Percentiles rank a stretch among this genome's conserved stretches.
These are phyloP conservation scores for Mya arenaria DNA, from an alignment of 1,140 invertebrate species.

Conservation along the genomic window DNA sequence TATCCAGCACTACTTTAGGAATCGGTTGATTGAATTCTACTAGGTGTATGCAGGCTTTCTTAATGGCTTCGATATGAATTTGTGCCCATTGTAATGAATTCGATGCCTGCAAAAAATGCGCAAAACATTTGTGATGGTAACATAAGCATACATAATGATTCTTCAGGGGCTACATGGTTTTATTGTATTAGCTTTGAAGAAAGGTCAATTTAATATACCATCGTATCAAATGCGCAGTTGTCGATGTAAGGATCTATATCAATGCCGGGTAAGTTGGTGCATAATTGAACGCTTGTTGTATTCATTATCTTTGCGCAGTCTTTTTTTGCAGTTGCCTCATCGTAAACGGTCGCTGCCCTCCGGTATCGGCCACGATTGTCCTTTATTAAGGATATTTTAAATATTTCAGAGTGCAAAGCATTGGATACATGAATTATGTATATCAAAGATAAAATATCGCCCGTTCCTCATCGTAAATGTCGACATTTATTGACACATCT, in stretches of 20 bases:
- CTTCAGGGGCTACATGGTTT: background rate
- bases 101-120: background rate
- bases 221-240: background rate
- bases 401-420: no score
- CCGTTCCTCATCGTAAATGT: no score
- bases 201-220: background rate
- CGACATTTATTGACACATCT: no score
- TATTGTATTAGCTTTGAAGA: background rate
- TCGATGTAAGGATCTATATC: background rate
- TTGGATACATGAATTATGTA: no score
- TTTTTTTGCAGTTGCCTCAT: background rate
- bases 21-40: conserved; percentile 31
- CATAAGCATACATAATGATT: background rate
- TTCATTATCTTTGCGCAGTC: conserved; percentile 9
- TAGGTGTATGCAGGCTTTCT: background rate
- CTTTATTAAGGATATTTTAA: no score
- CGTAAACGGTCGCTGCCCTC: background rate
- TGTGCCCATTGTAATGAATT: conserved; percentile 33
- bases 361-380: background rate
- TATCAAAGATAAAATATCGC: no score
- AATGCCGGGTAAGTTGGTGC: background rate
- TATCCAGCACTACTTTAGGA: background rate
- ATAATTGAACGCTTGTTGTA: background rate
- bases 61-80: conserved; percentile 18
- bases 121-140: background rate